Base-by-base conservation (phyloP, 2,888 invertebrate genomes). In the Caenorhabditis auriculariae region DNA sequence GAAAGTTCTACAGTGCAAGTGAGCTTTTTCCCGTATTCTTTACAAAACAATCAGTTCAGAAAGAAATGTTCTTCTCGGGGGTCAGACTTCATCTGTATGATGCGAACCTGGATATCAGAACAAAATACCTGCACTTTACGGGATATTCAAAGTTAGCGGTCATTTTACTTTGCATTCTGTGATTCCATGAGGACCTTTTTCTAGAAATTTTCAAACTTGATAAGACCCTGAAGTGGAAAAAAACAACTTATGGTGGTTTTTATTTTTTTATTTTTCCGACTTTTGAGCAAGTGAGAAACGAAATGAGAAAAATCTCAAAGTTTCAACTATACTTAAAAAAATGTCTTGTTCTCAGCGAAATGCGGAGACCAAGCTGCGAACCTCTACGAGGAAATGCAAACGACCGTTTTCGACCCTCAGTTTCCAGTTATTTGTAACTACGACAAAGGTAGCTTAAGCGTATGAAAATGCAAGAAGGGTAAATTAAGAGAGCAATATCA, bases 91-190 rank as follows among this genome's bases (percentile, higher is more conserved):
- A 64, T 76, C 29, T 80, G 80, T 46, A 64, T 75, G 52, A 74
- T 80, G 75, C 54, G 71, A 46, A 72, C 70, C 2, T 80, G 80
- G 80, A 73, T 80, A 23, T 73, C 74, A 6, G 78, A 77, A 45
- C 79, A 80, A 53, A 77, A 77, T 43, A 66, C 73, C 7, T 80
- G 80, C 66, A 78, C 76, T 3, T 21, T 74, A 45, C 64, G 64
- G 23, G 73, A 74, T 37, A 72, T 74, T 32, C 58, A 72, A 9
- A 43, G 60, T 54, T 26, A 55, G 24, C 17, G 9, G 17, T 32
- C 24, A 32, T 41, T 43, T 21, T n/a, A n/a, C n/a, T n/a, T n/a
- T n/a, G n/a, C n/a, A n/a, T n/a, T n/a, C n/a, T n/a, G n/a, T n/a
- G n/a, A n/a, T n/a, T n/a, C n/a, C n/a, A n/a, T n/a, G n/a, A n/a